phyloP scores from a whole-genome alignment of 2,113 vertebrate species.

The Nanorana parkeri region DNA sequence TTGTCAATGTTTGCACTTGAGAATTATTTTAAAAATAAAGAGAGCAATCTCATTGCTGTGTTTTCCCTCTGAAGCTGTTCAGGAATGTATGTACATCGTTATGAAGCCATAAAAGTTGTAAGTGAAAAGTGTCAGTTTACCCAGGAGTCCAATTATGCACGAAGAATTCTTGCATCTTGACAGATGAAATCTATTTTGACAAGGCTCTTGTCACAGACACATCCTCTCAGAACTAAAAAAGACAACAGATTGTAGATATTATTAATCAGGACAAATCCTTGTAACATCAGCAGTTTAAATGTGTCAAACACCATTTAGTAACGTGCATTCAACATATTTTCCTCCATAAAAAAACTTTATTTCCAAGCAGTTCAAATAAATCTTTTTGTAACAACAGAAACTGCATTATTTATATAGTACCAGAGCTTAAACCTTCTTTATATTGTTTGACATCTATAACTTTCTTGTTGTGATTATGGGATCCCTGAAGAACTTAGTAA shows the following conservation, averaged over 20 bases:
- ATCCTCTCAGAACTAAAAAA: slow-evolving; percentile 21
- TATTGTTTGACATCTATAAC: too few relatives aligned
- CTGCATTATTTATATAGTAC: background rate
- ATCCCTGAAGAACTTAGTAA: too few relatives aligned
- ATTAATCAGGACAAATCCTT: background rate
- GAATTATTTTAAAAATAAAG: background rate
- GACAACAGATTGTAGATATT: background rate
- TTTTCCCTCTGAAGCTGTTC: background rate
- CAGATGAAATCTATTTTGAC: slow-evolving; percentile 29
- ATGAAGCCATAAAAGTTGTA: slow-evolving; percentile 21
- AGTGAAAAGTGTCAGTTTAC: slow-evolving; percentile 29
- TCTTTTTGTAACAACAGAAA: background rate
- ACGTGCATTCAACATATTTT: slow-evolving; percentile 5
- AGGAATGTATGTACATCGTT: slow-evolving; percentile 1
- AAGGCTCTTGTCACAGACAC: slow-evolving; percentile 18
- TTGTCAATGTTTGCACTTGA: background rate
- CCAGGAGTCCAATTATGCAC: slow-evolving; percentile 36
- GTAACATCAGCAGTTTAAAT: slow-evolving; percentile 1
- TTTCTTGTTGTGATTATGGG: too few relatives aligned
- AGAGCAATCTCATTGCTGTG: background rate
- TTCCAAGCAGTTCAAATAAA: background rate
- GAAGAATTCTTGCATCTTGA: slow-evolving; percentile 2
- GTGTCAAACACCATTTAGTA: background rate
- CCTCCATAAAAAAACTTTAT: background rate
- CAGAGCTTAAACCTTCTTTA: background rate